Conservation (phyloP, 2,113 vertebrate species). For the Myotis davidii region DNA sequence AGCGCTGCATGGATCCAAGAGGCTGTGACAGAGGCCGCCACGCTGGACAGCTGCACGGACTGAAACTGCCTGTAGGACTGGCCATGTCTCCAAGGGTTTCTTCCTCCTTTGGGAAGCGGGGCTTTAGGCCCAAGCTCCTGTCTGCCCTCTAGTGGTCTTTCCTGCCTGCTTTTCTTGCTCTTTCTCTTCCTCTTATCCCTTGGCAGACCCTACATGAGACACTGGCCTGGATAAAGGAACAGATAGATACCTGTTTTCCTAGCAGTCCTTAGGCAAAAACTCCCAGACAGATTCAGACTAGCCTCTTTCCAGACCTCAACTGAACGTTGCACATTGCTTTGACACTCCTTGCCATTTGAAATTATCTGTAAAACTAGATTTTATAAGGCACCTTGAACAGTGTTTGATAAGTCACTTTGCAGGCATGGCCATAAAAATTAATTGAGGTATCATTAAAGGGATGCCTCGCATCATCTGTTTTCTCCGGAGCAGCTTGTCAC, state of each 20-base stretch:
- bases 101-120: not conserved
- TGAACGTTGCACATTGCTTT: not conserved
- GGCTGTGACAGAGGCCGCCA: not conserved
- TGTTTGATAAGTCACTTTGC: conserved; percentile 56
- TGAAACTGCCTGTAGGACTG: not conserved
- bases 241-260: not conserved
- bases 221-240: not conserved
- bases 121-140: not conserved
- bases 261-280: not conserved
- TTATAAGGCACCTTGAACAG: conserved; percentile 49
- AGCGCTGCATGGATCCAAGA: not conserved
- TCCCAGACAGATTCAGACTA: not conserved
- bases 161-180: not conserved
- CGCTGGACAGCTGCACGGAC: too few species aligned
- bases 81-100: not conserved
- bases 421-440: conserved; percentile 57
- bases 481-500: not conserved
- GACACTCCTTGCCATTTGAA: conserved; percentile 12
- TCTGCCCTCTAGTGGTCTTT: not conserved
- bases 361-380: conserved; percentile 23
- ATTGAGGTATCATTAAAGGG: conserved; percentile 54
- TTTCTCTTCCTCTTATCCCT: not conserved
- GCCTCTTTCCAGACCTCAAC: not conserved
- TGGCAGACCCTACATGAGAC: not conserved
- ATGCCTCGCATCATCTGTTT: not conserved